Base-by-base conservation (phyloP, 92 coral and sea anemone species). In the Siderastrea siderea region DNA sequence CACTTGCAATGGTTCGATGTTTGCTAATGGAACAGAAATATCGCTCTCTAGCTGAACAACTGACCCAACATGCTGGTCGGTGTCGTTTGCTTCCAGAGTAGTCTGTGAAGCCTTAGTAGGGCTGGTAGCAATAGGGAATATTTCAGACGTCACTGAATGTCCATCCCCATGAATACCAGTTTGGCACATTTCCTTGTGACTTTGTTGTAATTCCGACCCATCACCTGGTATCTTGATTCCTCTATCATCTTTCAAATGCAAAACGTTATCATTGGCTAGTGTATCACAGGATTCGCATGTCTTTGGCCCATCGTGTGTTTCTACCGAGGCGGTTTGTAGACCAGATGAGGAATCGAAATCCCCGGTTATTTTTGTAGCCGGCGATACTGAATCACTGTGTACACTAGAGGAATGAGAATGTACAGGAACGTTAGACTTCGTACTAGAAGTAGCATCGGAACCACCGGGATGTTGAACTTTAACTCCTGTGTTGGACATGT, bases 331-430 rank as follows among this genome's bases (percentile, higher is more conserved):
- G 11, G 9, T 47, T 52, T 81, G 77, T 81, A 53, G 68, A 52
- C 67, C 76, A 5, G 75, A 68, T 3, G 86, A 14, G 16, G 48
- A 68, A 82, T 11, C 66, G 13, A 17, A 2, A 58, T 82, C 71
- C 17, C 44, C 11, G 55, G 77, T 17, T 38, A 82, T 71, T 45
- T 69, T 78, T 38, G 82, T 48, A 0, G 50, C 13, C 66, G 88
- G 63, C 15, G 51, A 14, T 17, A 84, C 54, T 48, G 82, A 74
- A 0, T 74, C 82, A 75, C 82, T 51, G 8, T 44, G 17, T 6
- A 52, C n/a, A 47, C 82, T 74, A 3, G 54, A 53, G 11, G 47
- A 1, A 1, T 3, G 51, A 12, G 82, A 74, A 9, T 62, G 74
- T 0, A 12, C 48, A 1, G 74, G 47, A 12, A 47, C 59, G 45